Evolutionary conservation across 1,140 invertebrate genomes (phyloP).

Genomic region (Lordiphosa mommai): DNA sequence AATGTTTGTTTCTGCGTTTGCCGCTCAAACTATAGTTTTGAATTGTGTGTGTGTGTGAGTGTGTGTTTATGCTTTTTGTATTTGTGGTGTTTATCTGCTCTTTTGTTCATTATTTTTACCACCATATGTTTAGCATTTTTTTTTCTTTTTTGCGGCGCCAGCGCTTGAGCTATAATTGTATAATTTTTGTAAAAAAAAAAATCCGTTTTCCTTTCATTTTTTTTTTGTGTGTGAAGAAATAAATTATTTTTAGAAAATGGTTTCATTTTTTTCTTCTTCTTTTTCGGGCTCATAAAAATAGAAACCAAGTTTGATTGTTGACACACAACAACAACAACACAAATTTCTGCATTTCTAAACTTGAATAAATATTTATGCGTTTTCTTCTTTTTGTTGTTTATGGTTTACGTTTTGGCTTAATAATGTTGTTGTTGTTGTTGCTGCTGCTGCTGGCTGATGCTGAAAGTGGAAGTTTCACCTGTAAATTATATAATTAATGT

Average conservation of each 20-base stretch:
- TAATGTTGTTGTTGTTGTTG: slow-evolving; percentile 17
- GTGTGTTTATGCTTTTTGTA: not conserved
- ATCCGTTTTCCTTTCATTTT: slow-evolving; percentile 51
- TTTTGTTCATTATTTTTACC: slow-evolving; percentile 1
- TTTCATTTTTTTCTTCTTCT: slow-evolving; percentile 47
- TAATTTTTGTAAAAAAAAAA: slow-evolving; percentile 38
- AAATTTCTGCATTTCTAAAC: slow-evolving; percentile 16
- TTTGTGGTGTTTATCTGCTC: slow-evolving; percentile 10
- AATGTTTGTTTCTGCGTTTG: not conserved
- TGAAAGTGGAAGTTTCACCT: slow-evolving; percentile 71
- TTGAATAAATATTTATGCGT: slow-evolving; percentile 45
- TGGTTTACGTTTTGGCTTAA: slow-evolving; percentile 60
- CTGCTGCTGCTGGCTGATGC: slow-evolving; percentile 39
- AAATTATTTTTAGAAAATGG: slow-evolving; percentile 72
- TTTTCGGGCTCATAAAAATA: slow-evolving; percentile 24
- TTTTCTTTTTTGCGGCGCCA: slow-evolving; percentile 31
- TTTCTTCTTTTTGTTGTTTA: slow-evolving; percentile 30
- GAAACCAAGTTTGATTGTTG: slow-evolving; percentile 23
- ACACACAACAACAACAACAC: slow-evolving; percentile 3
- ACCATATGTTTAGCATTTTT: not conserved
- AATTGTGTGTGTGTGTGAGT: slow-evolving; percentile 38
- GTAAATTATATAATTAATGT: slow-evolving; percentile 71
- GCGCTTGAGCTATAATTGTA: slow-evolving; percentile 21
- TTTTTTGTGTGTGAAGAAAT: slow-evolving; percentile 22
- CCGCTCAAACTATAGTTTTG: slow-evolving; percentile 1